Evolutionary conservation across 2,113 vertebrate species (phyloP), one percentile per base, ranked within the genome.

Genomic region (Turnix velox): DNA sequence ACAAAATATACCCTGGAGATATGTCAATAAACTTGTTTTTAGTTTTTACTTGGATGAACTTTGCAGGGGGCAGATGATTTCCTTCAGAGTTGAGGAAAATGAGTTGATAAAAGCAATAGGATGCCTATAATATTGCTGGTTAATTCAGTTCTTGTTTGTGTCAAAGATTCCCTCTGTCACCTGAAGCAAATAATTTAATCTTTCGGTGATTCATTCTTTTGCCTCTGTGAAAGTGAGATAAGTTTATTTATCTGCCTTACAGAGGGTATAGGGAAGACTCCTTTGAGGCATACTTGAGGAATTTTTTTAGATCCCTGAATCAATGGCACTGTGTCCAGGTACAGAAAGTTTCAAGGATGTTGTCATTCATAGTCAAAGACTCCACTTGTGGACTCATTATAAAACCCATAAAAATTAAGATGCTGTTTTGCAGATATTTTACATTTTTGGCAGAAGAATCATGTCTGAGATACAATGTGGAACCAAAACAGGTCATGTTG

Each of bases 321-420:
- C 11, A 2, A 71, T 7, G 18, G 14, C 42, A 89, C 25, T 61
- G 30, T 28, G 39, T 76, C 11, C 7, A 68, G 15, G 14, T 46
- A 65, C 25, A 68, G 51, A 84, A 54, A 82, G n/a, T 18, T 3
- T 18, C 65, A 65, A 71, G 14, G 14, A 54, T 42, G n/a, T 28
- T 78, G 52, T 51, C 15, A 55, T 77, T 88, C 37, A 59, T 73
- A 91, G 46, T 31, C 27, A 68, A 76, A 88, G n/a, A 65, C 57
- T 74, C 65, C 23, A 63, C 23, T 81, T 63, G 28, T 68, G 54
- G 45, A 75, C 40, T 54, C 25, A 46, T 58, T 84, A 37, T 54
- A 87, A 87, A 65, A 18, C 16, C 18, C 42, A 25, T 57, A 79
- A 78, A 43, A 67, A 88, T n/a, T 61, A 84, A 48, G n/a, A 76